Conservation (phyloP, 2,888 invertebrate species). For the Chrysolina oricalcia region DNA sequence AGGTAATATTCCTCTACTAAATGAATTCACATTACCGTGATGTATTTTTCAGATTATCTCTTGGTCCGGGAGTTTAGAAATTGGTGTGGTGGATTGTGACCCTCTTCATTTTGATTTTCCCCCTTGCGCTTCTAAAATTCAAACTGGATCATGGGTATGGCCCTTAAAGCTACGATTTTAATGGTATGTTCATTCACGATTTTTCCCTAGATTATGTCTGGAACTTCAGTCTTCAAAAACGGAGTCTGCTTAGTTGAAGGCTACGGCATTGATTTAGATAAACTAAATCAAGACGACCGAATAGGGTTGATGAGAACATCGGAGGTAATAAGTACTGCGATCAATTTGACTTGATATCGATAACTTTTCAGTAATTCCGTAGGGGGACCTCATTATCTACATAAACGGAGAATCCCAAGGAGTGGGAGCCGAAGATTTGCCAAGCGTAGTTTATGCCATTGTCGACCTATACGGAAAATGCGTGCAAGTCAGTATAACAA, state of each 20-base stretch:
- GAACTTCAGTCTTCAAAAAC: slow-evolving; percentile 88
- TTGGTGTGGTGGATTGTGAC: slow-evolving; percentile 82
- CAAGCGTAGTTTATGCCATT: slow-evolving; percentile 82
- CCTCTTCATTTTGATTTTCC: slow-evolving; percentile 81
- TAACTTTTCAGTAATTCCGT: slow-evolving; percentile 21
- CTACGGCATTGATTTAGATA: slow-evolving; percentile 90
- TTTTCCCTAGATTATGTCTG: slow-evolving; percentile 84
- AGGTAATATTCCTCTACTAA: slow-evolving; percentile 75
- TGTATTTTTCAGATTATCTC: slow-evolving; percentile 79
- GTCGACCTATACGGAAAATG: slow-evolving; percentile 90
- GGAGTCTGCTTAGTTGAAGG: slow-evolving; percentile 87
- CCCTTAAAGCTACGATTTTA: background rate
- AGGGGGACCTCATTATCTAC: slow-evolving; percentile 90
- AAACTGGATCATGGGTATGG: slow-evolving; percentile 87
- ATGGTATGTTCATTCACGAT: slow-evolving; percentile 11
- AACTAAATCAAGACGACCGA: slow-evolving; percentile 86
- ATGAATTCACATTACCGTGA: background rate
- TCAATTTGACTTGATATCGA: background rate
- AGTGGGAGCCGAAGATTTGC: slow-evolving; percentile 85
- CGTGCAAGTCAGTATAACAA: slow-evolving; percentile 81
- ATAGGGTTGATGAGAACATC: slow-evolving; percentile 89
- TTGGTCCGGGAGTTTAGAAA: slow-evolving; percentile 85
- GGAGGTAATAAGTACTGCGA: slow-evolving; percentile 73
- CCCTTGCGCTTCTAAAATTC: slow-evolving; percentile 85
- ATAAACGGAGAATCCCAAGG: slow-evolving; percentile 93